These are phyloP conservation scores for Vicugna pacos DNA, from an alignment of 2,113 vertebrate species.

Conservation along the genomic window DNA sequence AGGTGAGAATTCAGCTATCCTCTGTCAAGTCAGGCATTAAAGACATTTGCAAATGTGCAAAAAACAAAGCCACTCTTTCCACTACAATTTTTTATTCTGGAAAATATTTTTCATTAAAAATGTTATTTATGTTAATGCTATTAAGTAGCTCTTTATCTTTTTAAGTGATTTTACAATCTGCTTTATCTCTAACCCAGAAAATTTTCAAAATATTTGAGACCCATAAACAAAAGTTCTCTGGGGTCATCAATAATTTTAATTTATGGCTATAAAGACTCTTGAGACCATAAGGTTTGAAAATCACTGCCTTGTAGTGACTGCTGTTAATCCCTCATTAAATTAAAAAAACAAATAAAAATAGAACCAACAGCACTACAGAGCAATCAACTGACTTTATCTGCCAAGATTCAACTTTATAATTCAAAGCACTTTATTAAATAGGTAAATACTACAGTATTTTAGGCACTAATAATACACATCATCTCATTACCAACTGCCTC, in stretches of 20 bases:
- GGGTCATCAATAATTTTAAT: conserved; percentile 12
- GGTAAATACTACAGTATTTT: background rate
- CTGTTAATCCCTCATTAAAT: background rate
- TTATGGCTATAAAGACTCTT: background rate
- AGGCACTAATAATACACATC: background rate
- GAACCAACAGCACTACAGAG: background rate
- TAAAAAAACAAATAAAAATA: background rate
- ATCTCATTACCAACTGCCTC: background rate
- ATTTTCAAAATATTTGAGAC: background rate
- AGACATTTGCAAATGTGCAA: background rate
- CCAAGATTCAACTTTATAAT: background rate
- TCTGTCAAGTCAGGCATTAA: background rate
- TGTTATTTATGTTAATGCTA: background rate
- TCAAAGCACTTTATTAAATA: conserved; percentile 19
- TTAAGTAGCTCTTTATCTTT: background rate
- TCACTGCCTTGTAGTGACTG: background rate
- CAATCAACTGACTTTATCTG: background rate
- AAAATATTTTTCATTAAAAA: conserved; percentile 49
- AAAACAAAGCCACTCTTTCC: background rate
- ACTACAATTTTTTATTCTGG: background rate
- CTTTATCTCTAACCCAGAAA: conserved; percentile 2
- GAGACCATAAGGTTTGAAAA: background rate
- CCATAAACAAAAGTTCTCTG: conserved; percentile 24
- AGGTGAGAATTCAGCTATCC: background rate
- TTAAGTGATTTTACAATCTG: background rate